Base-by-base conservation (phyloP, 2,888 invertebrate species). In the Unio delphinus region DNA sequence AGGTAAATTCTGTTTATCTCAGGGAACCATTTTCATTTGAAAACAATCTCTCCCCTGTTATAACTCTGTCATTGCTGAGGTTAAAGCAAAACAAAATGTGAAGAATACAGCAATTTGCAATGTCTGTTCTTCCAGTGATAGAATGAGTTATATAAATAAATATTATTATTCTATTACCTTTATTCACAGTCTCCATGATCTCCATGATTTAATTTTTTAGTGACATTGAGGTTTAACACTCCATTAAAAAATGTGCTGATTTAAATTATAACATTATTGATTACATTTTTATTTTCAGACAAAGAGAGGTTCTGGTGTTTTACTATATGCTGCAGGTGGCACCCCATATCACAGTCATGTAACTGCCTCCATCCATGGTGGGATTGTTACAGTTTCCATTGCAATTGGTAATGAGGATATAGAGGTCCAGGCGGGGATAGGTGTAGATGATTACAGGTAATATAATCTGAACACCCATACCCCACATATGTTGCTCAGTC, bases 321-420 rank as follows among this genome's bases (percentile, higher is more conserved):
- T 98, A 73, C 95, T 97, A 88, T 97, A 97, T 89, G 97, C 97
- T 6, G 96, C 96, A 81, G 97, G 97, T 28, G 96, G 96, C 87
- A 83, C 86, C 69, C 94, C 95, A 69, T 94, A 95, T 83, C 94
- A 95, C 86, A 97, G 96, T 88, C 96, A 97, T 89, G 94, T 97
- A 54, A 96, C 96, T 7, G 94, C 95, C 23, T 94, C 97, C 83
- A 80, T 91, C 56, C 93, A 94, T 87, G 94, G 95, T 87, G 94
- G 94, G 87, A 94, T 94, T 73, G 93, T 98, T 0, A 94, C 95
- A 81, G 93, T 97, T 61, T 95, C 96, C 89, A 93, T 97, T 83
- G 95, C 96, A 89, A 94, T 97, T 87, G 97, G 96, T 3, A 94
- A 95, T 86, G 96, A 94, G 65, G 93, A 94, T 8, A 78, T 89